Evolutionary conservation across 2,113 vertebrate species (phyloP).

Genomic region (Gopherus evgoodei): DNA sequence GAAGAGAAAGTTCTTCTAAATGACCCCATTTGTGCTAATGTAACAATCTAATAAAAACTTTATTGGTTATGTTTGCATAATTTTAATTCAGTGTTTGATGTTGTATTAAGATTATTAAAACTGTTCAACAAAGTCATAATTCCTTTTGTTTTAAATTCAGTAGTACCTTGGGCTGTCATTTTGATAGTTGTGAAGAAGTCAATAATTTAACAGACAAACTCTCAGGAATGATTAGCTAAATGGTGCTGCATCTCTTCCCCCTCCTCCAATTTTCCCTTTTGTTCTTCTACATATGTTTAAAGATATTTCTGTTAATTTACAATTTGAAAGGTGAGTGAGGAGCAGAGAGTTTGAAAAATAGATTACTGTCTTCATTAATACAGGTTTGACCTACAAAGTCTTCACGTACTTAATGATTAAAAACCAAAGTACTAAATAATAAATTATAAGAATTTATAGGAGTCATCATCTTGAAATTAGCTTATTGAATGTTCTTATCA

Average conservation of each 20-base stretch:
- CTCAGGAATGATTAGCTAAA: conserved; percentile 68
- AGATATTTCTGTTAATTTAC: conserved; percentile 87
- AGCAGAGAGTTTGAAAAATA: conserved; percentile 87
- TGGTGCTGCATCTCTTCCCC: conserved; percentile 58
- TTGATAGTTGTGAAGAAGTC: conserved; percentile 46
- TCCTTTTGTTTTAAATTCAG: conserved; percentile 66
- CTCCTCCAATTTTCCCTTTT: conserved; percentile 68
- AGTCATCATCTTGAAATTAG: conserved; percentile 92
- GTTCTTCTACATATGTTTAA: conserved; percentile 85
- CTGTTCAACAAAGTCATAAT: conserved; percentile 57
- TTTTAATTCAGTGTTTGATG: conserved; percentile 57
- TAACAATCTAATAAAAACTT: conserved; percentile 69
- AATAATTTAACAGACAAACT: conserved; percentile 67
- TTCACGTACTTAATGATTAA: conserved; percentile 90
- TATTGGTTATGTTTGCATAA: conserved; percentile 71
- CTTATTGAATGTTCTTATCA: conserved; percentile 90
- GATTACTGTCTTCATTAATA: conserved; percentile 90
- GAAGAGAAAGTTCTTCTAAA: conserved; percentile 67
- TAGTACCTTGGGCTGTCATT: conserved; percentile 43
- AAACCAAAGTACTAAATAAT: conserved; percentile 91
- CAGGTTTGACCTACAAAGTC: conserved; percentile 91
- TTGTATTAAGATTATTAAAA: conserved; percentile 57
- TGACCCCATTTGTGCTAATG: conserved; percentile 66
- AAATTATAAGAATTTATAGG: conserved; percentile 92
- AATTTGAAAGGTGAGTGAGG: conserved; percentile 85